Conservation (phyloP, 2,113 vertebrate species). For the Morone saxatilis region DNA sequence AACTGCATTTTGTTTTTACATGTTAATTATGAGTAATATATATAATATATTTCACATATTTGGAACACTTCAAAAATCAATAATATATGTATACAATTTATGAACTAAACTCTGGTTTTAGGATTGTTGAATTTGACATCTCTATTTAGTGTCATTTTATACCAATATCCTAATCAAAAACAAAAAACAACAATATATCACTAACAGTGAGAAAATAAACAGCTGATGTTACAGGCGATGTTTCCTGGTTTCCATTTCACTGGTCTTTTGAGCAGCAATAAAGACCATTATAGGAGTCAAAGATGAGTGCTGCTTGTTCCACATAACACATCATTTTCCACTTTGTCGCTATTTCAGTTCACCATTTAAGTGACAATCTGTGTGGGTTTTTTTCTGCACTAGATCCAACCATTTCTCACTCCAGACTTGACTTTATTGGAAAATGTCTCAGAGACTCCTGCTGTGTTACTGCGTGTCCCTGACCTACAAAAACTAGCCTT, state of each 20-base stretch:
- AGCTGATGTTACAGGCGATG: background rate
- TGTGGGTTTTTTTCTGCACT: background rate
- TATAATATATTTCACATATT: background rate
- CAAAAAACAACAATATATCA: background rate
- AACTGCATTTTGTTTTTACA: background rate
- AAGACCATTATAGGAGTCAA: background rate
- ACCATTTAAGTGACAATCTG: background rate
- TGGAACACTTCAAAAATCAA: background rate
- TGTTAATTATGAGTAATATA: background rate
- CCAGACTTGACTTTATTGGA: conserved; percentile 21
- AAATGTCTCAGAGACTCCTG: conserved; percentile 39
- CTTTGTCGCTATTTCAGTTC: conserved; percentile 26
- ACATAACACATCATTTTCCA: conserved; percentile 24
- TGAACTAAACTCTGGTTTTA: background rate
- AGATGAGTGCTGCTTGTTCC: background rate
- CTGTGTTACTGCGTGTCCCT: conserved; percentile 26
- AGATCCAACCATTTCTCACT: conserved; percentile 30
- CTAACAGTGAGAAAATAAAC: background rate
- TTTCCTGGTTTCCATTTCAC: conserved; percentile 3
- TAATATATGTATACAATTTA: background rate
- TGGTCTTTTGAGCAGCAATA: background rate
- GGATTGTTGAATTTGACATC: background rate
- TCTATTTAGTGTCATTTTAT: background rate
- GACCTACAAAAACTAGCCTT: conserved; percentile 16
- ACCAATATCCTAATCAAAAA: background rate